These are phyloP conservation scores for Bolborhynchus lineola DNA, from an alignment of 2,113 vertebrate genomes.

Conservation along the genomic window DNA sequence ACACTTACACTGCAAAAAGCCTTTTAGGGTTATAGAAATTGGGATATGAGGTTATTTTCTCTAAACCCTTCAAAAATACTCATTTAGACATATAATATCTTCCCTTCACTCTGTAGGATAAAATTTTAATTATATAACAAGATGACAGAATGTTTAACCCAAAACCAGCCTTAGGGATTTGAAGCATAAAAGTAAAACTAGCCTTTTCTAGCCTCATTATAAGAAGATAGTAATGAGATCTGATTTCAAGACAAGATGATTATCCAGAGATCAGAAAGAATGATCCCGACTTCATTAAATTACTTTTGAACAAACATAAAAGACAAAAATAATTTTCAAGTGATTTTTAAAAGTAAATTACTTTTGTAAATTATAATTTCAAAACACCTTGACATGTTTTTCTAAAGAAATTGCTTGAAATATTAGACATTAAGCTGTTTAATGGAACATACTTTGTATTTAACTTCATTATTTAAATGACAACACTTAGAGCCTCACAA, in stretches of 20 bases:
- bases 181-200: not conserved
- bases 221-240: not conserved
- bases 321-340: not conserved
- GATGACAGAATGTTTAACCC: not conserved
- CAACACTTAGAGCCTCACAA: not conserved
- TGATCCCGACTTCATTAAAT: not conserved
- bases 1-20: not conserved
- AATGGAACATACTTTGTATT: not conserved
- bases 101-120: not conserved
- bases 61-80: not conserved
- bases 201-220: not conserved
- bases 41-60: not conserved
- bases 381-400: not conserved
- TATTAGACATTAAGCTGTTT: not conserved
- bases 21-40: not conserved
- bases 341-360: not conserved
- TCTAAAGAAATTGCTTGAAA: not conserved
- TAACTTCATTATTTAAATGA: not conserved
- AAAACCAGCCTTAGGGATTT: not conserved
- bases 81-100: not conserved
- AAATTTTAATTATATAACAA: not conserved
- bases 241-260: not conserved
- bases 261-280: not conserved
- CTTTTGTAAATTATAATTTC: not conserved
- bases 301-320: not conserved